These are phyloP conservation scores for Naso thynnoides DNA, from an alignment of 2,797 vertebrate genomes.

Conservation along the genomic window DNA sequence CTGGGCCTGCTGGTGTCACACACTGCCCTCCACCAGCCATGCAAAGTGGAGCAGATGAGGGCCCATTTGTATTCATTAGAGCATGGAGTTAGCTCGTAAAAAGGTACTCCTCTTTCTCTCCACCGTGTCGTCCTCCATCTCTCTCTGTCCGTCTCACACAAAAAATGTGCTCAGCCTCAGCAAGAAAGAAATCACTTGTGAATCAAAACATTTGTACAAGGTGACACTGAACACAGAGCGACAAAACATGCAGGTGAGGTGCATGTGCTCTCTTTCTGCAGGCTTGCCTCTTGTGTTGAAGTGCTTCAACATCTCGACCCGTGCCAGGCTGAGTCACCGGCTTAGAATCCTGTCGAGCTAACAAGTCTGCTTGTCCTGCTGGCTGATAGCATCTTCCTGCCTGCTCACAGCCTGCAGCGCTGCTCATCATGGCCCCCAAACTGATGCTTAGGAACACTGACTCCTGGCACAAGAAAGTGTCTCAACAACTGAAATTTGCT, in stretches of 20 bases:
- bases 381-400: conserved; percentile 46
- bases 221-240: conserved; percentile 31
- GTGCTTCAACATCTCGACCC: no score
- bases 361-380: conserved; percentile 26
- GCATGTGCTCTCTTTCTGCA: not conserved
- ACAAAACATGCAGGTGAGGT: conserved; percentile 30
- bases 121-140: conserved; percentile 25
- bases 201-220: conserved; percentile 65
- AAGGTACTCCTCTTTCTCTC: conserved; percentile 45
- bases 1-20: conserved; percentile 42
- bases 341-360: conserved; percentile 10
- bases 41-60: conserved; percentile 63
- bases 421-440: not conserved
- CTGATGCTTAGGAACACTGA: not conserved
- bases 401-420: conserved; percentile 5
- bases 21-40: conserved; percentile 55
- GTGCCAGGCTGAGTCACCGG: not conserved
- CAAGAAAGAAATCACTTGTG: conserved; percentile 50
- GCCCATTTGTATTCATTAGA: conserved; percentile 75
- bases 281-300: no score
- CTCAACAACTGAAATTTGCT: no score
- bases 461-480: no score
- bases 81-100: conserved; percentile 40
- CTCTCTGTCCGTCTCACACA: conserved; percentile 16
- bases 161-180: conserved; percentile 30